These are phyloP conservation scores for Drosophila rubida DNA, from an alignment of 2,888 invertebrate species.

Conservation along the genomic window DNA sequence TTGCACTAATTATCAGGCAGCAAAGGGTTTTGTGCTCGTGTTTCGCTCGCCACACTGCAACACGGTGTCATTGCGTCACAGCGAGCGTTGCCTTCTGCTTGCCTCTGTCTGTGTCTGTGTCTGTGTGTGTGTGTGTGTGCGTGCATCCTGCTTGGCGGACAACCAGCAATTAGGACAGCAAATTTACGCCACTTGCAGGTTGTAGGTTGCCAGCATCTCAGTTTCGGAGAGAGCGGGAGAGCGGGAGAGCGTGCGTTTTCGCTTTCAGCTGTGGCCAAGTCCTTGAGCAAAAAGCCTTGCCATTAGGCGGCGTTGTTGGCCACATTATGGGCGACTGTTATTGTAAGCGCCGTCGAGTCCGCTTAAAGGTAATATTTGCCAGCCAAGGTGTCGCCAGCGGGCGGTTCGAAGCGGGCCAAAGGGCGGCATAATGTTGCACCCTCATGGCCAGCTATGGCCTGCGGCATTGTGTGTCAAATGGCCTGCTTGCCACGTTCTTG, in stretches of 20 bases:
- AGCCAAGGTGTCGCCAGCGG: constrained; percentile 6
- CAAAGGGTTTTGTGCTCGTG: background rate
- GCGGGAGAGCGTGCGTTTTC: background rate
- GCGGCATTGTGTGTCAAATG: constrained; percentile 47
- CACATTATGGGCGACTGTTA: constrained; percentile 36
- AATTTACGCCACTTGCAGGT: background rate
- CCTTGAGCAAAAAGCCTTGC: constrained; percentile 45
- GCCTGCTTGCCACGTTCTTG: constrained; percentile 10
- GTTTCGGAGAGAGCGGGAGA: background rate
- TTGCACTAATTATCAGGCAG: background rate
- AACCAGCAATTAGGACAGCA: constrained; percentile 25
- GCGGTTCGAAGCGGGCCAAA: background rate
- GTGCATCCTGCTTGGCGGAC: constrained; percentile 1
- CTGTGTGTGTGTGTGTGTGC: background rate
- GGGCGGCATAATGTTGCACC: constrained; percentile 12
- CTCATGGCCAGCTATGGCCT: constrained; percentile 11
- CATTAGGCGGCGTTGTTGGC: constrained; percentile 37
- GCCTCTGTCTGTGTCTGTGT: too few relatives aligned
- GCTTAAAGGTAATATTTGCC: constrained; percentile 36
- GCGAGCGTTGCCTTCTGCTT: background rate
- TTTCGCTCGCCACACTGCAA: background rate
- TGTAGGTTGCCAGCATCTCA: background rate
- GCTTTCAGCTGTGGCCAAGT: background rate
- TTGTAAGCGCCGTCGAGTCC: constrained; percentile 33
- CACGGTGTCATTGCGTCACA: constrained; percentile 1